phyloP scores from a whole-genome alignment of 2,888 invertebrate species.

The Ceriagrion tenellum region DNA sequence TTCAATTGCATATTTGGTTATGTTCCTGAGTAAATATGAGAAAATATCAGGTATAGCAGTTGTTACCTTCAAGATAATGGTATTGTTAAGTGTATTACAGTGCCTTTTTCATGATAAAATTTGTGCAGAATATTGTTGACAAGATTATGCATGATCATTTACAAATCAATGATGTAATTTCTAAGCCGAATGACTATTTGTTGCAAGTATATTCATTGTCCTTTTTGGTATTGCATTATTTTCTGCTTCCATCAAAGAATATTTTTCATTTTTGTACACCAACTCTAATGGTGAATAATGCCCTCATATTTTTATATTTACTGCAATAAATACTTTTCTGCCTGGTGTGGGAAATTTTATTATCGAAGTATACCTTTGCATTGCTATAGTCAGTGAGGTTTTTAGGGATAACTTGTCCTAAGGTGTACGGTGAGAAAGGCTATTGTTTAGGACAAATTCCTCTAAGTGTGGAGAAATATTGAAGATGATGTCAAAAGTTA shows the following conservation, averaged over 20 bases:
- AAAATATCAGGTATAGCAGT: background rate
- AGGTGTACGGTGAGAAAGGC: too few species aligned
- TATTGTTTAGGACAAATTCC: too few species aligned
- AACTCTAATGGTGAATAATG: slow-evolving; percentile 3
- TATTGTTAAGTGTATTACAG: background rate
- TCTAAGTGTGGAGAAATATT: too few species aligned
- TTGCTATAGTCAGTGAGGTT: too few species aligned
- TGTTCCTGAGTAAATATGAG: background rate
- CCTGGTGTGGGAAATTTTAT: background rate
- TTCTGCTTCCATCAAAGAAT: background rate
- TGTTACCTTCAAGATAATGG: background rate
- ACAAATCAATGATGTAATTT: background rate
- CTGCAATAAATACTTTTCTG: slow-evolving; percentile 2
- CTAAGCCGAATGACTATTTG: background rate
- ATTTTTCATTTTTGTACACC: slow-evolving; percentile 38
- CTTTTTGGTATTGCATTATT: background rate
- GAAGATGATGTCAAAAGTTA: too few species aligned
- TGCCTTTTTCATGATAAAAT: slow-evolving; percentile 5
- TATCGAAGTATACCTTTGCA: background rate
- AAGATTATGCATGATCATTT: background rate
- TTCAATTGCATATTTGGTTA: background rate
- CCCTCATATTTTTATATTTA: slow-evolving; percentile 19
- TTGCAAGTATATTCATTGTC: background rate
- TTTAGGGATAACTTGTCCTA: too few species aligned
- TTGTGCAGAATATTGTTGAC: background rate